Evolutionary conservation across 2,797 vertebrate species (phyloP), one percentile per base, ranked within the genome.

Genomic region (Semaprochilodus insignis): DNA sequence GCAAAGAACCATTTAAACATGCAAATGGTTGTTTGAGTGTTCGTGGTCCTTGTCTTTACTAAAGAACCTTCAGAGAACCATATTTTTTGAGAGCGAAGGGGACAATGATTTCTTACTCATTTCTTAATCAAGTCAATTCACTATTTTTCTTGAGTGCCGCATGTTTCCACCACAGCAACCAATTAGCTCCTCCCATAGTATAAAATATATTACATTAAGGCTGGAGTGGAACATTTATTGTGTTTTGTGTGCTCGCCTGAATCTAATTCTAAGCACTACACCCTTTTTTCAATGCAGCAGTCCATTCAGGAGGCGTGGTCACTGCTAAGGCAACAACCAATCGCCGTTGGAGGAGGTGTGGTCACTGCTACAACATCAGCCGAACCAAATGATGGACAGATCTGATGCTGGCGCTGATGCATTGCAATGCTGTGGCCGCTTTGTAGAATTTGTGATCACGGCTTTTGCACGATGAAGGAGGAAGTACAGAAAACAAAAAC

Each of bases 321-420:
- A 66, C 17, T 10, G 34, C 19, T 40, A 13, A n/a, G n/a, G 19
- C 34, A 21, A 0, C 34, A 5, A 4, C 66, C 34, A 69, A 44
- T 69, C 16, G 1, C 6, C 1, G 31, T 8, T 0, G 36, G 51
- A 44, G 89, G 85, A 78, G 90, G 90, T 62, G 88, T 88, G 63
- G 88, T 89, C 90, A 87, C 86, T 88, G 63, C 85, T 63, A 87
- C 87, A 23, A 80, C 1, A 7, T 14, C 72, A 21, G n/a, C 40
- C 44, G 11, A 48, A 11, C 44, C 44, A 10, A 48, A 13, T 48
- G 11, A 86, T 86, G 88, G 88, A 91, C 88, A 85, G 76, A 21
- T 11, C 21, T 5, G 1, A 8, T 92, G 89, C 89, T 93, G 93
- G 93, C 91, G 90, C 92, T 88, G 67, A 86, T 74, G 80, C 82